Conservation (phyloP, 2,113 vertebrate genomes). For the Gobiocypris rarus region DNA sequence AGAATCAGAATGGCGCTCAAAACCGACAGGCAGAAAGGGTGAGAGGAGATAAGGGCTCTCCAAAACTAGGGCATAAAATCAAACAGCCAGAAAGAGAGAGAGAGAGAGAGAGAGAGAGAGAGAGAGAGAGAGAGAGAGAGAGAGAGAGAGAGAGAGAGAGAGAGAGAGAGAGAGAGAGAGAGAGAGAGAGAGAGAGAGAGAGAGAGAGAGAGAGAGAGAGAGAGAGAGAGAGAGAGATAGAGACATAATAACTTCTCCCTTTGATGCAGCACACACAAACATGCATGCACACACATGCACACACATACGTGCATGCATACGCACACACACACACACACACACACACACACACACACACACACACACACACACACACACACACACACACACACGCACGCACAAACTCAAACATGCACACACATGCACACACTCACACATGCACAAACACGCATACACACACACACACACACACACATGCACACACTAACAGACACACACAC, state of each 20-base stretch:
- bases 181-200: neutral
- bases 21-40: neutral
- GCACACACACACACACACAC: no score
- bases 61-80: constrained; percentile 44
- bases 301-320: no score
- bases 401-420: no score
- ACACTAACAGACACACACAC: no score
- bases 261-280: neutral
- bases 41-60: constrained; percentile 27
- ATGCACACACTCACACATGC: no score
- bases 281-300: no score
- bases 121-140: neutral
- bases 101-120: neutral
- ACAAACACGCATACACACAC: no score
- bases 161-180: no score
- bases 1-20: constrained; percentile 5
- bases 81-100: neutral
- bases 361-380: neutral
- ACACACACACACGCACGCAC: neutral
- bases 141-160: neutral
- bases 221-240: neutral
- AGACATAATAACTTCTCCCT: constrained; percentile 6
- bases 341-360: neutral
- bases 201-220: neutral
- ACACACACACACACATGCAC: no score